These are phyloP conservation scores for Zygaena filipendulae DNA, from an alignment of 2,888 invertebrate genomes.

Conservation along the genomic window DNA sequence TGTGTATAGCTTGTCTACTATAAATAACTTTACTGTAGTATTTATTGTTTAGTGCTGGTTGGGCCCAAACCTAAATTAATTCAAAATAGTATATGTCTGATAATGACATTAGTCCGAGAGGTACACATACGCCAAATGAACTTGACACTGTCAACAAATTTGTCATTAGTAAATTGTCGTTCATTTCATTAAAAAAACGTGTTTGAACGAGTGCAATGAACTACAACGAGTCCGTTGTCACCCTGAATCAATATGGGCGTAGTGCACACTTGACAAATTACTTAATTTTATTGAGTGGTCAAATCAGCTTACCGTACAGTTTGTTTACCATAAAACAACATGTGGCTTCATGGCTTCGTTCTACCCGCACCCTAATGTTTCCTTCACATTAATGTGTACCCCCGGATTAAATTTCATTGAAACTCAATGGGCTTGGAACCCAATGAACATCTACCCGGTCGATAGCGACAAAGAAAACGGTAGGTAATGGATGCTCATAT, in stretches of 20 bases:
- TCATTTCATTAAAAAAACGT: neutral
- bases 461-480: constrained; percentile 50
- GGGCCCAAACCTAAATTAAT: too few relatives aligned
- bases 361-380: constrained; percentile 22
- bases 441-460: constrained; percentile 47
- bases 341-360: constrained; percentile 14
- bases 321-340: constrained; percentile 30
- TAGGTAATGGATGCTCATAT: constrained; percentile 51
- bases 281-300: constrained; percentile 63
- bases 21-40: too few relatives aligned
- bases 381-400: constrained; percentile 26
- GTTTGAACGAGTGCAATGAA: constrained; percentile 30
- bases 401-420: too few relatives aligned
- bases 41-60: too few relatives aligned
- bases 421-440: too few relatives aligned
- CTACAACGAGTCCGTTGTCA: constrained; percentile 22
- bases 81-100: too few relatives aligned
- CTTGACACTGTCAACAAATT: too few relatives aligned
- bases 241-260: constrained; percentile 46
- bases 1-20: too few relatives aligned
- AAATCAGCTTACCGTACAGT: constrained; percentile 35
- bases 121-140: too few relatives aligned
- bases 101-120: too few relatives aligned
- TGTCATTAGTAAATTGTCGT: neutral
- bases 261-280: constrained; percentile 52